phyloP scores from a whole-genome alignment of 2,113 vertebrate species.

The Megaceryle maxima region DNA sequence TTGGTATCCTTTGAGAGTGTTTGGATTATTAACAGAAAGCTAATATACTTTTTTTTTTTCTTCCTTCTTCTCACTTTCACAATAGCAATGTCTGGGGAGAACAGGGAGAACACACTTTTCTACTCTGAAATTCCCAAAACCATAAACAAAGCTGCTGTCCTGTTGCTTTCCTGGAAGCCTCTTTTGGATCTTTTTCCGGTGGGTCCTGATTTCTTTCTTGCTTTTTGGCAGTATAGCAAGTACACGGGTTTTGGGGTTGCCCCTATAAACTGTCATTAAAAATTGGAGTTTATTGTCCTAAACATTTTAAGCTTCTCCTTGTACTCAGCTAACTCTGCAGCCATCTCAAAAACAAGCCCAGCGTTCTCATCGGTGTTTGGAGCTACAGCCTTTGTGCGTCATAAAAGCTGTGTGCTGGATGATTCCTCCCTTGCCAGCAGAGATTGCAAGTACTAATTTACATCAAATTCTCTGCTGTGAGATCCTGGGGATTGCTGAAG shows the following conservation, averaged over 20 bases:
- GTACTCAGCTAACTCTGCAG: not conserved
- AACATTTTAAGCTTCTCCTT: not conserved
- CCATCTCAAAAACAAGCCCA: not conserved
- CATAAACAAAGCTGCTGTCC: slow-evolving; percentile 77
- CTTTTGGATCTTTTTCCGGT: slow-evolving; percentile 85
- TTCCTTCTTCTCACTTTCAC: not conserved
- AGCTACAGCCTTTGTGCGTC: not conserved
- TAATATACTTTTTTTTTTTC: not conserved
- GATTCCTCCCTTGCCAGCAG: not conserved
- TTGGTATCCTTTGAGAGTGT: not conserved
- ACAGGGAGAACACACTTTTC: slow-evolving; percentile 84
- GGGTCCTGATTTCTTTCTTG: not conserved
- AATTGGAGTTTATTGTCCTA: not conserved
- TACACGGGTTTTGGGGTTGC: not conserved
- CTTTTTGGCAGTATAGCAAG: not conserved
- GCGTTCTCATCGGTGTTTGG: not conserved
- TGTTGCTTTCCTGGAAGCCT: slow-evolving; percentile 84
- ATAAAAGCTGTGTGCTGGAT: not conserved
- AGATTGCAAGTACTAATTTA: slow-evolving; percentile 4
- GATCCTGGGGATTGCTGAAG: not conserved
- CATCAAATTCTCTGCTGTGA: not conserved
- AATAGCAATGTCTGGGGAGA: slow-evolving; percentile 83
- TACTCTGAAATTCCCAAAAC: slow-evolving; percentile 85
- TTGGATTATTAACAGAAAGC: not conserved
- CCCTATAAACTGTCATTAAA: not conserved